Base-by-base conservation (phyloP, 2,113 vertebrate genomes). In the Gulo gulo region DNA sequence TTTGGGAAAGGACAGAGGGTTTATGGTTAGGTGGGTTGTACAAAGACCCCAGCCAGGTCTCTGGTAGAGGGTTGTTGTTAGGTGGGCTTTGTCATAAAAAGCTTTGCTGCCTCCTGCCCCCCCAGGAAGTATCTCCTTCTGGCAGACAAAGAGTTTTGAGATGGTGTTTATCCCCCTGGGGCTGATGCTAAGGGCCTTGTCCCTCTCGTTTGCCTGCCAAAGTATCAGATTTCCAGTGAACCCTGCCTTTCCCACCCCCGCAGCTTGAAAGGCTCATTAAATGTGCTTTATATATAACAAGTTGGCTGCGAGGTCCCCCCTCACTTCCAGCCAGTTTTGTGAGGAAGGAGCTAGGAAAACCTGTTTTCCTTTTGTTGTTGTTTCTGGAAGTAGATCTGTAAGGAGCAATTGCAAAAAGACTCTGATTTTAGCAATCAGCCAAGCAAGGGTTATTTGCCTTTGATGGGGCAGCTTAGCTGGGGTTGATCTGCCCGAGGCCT, bases 11-110 rank as follows among this genome's bases (percentile, higher is more conserved):
- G 96, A 97, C 79, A 91, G 90, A 85, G 82, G 55, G 96, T 98
- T 98, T 98, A 98, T 98, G 97, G 98, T 94, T 94, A 97, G 95
- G 97, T 97, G 73, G 97, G 90, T 69, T 82, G 90, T 94, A 83
- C 92, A 95, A 78, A 88, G 92, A 47, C 50, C 81, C 85, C 69
- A 65, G 65, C 98, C 96, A 98, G 97, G 96, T 98, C 97, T 98
- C 92, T 0, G 63, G 91, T 91, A 36, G 80, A 97, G 95, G 87
- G 92, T 91, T 42, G 87, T 97, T 97, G 92, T 98, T 97, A 98
- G 98, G 97, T 98, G 92, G 96, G 88, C 95, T 96, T 86, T 78
- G 93, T 91, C 92, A 91, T 98, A 98, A 98, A 98, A 97, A 93
- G 63, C 67, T 73, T 74, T 80, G 90, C 95, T 0, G 52, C 61